These are phyloP conservation scores for Agrotis exclamationis DNA, from an alignment of 2,888 invertebrate species.

Conservation along the genomic window DNA sequence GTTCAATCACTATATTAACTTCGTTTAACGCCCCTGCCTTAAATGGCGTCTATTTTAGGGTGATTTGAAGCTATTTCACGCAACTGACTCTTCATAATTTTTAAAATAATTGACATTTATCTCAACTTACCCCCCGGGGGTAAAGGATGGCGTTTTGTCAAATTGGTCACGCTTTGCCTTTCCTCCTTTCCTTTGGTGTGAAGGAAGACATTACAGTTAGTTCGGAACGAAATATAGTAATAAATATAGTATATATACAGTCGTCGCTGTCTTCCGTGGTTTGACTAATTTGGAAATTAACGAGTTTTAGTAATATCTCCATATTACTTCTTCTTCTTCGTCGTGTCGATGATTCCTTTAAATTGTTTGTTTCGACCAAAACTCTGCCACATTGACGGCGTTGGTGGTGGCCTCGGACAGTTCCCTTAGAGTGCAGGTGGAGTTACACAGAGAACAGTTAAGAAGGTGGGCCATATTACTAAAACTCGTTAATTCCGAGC, in stretches of 20 bases:
- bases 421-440: too few species aligned
- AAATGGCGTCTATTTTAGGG: conserved; percentile 62
- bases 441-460: too few species aligned
- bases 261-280: conserved; percentile 11
- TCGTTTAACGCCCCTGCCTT: conserved; percentile 64
- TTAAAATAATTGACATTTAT: conserved; percentile 74
- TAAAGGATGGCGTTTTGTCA: conserved; percentile 28
- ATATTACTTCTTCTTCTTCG: too few species aligned
- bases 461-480: too few species aligned
- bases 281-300: conserved; percentile 21
- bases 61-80: conserved; percentile 60
- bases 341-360: too few species aligned
- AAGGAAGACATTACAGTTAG: conserved; percentile 55
- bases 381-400: too few species aligned
- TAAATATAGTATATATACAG: too few species aligned
- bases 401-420: too few species aligned
- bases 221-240: conserved; percentile 35
- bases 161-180: conserved; percentile 47
- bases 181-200: conserved; percentile 37
- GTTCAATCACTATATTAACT: conserved; percentile 70
- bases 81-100: conserved; percentile 71
- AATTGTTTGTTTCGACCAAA: too few species aligned
- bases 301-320: background rate
- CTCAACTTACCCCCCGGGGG: conserved; percentile 48
- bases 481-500: too few species aligned